Base-by-base conservation (phyloP, 2,888 invertebrate species). In the Parnassius smintheus region DNA sequence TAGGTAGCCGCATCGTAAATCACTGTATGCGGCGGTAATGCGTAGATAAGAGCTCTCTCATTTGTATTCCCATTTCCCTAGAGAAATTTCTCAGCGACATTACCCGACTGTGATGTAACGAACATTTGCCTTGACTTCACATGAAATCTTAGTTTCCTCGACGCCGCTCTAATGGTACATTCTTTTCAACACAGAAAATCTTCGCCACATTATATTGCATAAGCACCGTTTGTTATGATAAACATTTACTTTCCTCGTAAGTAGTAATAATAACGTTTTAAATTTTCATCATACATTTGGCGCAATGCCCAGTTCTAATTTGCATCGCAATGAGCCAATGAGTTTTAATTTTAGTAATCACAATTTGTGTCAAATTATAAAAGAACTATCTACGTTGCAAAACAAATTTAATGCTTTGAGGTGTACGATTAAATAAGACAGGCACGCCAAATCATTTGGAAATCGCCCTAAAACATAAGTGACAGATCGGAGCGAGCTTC, bases 1-100 rank as follows among this genome's bases (percentile, higher is more conserved):
- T 74, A 72, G 80, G 86, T 83, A 85, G 86, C 80, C 78, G 73
- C 78, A 68, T 86, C 87, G 82, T 88, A 89, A 88, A 88, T 89
- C 88, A 89, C 85, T 70, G 77, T 72, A 78, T 80, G 80, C 81
- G 76, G 74, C 81, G 83, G 85, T 88, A 88, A 89, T 88, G 88
- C 85, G 87, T 86, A 88, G 90, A 89, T 88, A 89, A 88, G 82
- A 88, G 85, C 85, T 84, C 86, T 85, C 87, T 88, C 88, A 87
- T 89, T 89, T 89, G 89, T 89, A 88, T 88, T 84, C 82, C 87
- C 86, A 88, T 89, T 88, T 89, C 87, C 84, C 87, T 72, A 73
- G 86, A 86, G 86, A 86, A 86, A 88, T 87, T 85, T 88, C 88
- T 86, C 81, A 82, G 83, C 82, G 86, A 83, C 86, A 85, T 86